A percentile compares a stretch with the other conserved stretches of the same genome.
Evolutionary conservation across 2,113 vertebrate species (phyloP).

Genomic region (Cisticola juncidis): DNA sequence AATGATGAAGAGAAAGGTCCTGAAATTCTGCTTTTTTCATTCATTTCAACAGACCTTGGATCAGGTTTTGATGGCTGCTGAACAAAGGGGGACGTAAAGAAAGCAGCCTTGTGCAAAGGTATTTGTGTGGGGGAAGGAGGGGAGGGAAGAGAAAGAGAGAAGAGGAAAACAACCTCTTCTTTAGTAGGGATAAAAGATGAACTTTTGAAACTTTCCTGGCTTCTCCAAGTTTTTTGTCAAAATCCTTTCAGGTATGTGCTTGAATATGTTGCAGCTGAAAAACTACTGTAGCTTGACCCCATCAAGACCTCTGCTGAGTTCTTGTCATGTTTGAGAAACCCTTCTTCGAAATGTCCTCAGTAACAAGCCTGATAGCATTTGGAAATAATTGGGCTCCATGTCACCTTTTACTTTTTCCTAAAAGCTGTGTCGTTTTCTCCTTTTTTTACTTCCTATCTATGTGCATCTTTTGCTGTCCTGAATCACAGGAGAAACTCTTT

Average conservation of each 20-base stretch:
- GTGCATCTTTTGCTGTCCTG: background rate
- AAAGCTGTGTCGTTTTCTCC: background rate
- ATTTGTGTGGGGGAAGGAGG: background rate
- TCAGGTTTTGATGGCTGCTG: background rate
- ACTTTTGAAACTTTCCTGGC: background rate
- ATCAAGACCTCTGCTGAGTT: background rate
- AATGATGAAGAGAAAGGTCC: background rate
- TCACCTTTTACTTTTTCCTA: background rate
- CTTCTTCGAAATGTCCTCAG: background rate
- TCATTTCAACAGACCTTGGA: background rate
- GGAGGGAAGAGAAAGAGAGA: background rate
- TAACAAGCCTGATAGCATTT: background rate
- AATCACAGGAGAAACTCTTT: background rate
- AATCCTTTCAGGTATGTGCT: background rate
- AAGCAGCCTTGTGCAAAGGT: background rate
- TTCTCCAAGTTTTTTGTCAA: background rate
- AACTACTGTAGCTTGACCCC: background rate
- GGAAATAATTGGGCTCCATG: background rate
- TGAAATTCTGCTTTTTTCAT: background rate
- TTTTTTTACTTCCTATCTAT: background rate
- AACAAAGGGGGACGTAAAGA: background rate
- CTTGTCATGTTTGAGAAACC: background rate
- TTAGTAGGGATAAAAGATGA: background rate
- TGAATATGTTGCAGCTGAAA: background rate
- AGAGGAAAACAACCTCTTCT: background rate